Evolutionary conservation across 1,140 invertebrate species (phyloP).

Genomic region (Ephestia elutella): DNA sequence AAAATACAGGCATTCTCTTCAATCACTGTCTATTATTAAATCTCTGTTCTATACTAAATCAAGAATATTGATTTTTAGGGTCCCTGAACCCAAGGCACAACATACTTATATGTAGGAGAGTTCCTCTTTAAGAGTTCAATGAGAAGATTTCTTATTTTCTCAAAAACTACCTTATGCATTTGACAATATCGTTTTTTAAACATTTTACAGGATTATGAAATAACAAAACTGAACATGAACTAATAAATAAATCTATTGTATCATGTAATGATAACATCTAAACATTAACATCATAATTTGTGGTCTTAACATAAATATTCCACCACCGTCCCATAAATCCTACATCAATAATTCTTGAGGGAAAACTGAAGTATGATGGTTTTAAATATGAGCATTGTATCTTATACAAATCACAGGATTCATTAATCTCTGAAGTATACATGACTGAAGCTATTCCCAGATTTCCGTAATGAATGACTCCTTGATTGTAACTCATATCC

Average conservation of each 20-base stretch:
- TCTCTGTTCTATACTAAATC: too few species aligned
- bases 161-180: too few species aligned
- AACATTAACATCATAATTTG: constrained; percentile 85
- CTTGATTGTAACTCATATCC: constrained; percentile 79
- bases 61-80: too few species aligned
- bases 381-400: constrained; percentile 82
- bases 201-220: too few species aligned
- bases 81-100: too few species aligned
- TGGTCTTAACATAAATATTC: constrained; percentile 81
- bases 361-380: constrained; percentile 76
- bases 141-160: too few species aligned
- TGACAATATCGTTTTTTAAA: too few species aligned
- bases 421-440: constrained; percentile 81
- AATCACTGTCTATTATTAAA: constrained; percentile 14
- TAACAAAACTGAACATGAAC: constrained; percentile 9
- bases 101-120: too few species aligned
- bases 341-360: constrained; percentile 82
- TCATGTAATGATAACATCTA: constrained; percentile 16
- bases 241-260: not conserved
- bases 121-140: too few species aligned
- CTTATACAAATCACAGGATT: constrained; percentile 80
- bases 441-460: constrained; percentile 84
- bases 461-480: constrained; percentile 78
- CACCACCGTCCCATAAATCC: constrained; percentile 86
- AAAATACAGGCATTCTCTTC: constrained; percentile 52